phyloP scores from a whole-genome alignment of 2,113 vertebrate genomes.

The Pomatorhinus ruficollis region DNA sequence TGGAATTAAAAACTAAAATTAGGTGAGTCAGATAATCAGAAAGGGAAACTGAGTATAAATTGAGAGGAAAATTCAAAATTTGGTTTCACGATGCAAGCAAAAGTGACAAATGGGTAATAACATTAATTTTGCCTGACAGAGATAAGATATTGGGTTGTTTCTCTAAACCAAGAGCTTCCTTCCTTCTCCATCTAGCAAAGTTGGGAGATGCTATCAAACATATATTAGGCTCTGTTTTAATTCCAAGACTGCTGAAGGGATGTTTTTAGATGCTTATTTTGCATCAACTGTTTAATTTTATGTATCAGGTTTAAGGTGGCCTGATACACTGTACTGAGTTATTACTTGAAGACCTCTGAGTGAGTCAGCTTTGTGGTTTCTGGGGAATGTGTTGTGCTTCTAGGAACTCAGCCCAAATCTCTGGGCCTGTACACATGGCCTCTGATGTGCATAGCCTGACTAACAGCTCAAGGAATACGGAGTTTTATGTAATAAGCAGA shows the following conservation, averaged over 20 bases:
- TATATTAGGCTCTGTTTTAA: background rate
- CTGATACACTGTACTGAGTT: background rate
- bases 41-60: background rate
- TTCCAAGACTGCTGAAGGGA: background rate
- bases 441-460: background rate
- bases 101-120: background rate
- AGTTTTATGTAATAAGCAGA: background rate
- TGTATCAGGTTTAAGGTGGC: background rate
- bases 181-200: background rate
- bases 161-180: background rate
- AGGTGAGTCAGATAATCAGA: background rate
- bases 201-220: background rate
- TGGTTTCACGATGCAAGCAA: background rate
- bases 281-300: background rate
- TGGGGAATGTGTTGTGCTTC: background rate
- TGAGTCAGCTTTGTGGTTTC: slow-evolving; percentile 35
- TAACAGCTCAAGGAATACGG: background rate
- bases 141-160: background rate
- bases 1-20: background rate
- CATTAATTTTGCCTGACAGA: background rate
- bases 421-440: background rate
- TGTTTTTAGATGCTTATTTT: background rate
- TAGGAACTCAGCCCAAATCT: background rate
- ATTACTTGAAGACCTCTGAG: background rate
- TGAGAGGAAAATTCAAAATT: background rate